Evolutionary conservation across 2,888 invertebrate species (phyloP), one percentile per base, ranked within the genome.

Genomic region (Lumbricus terrestris): DNA sequence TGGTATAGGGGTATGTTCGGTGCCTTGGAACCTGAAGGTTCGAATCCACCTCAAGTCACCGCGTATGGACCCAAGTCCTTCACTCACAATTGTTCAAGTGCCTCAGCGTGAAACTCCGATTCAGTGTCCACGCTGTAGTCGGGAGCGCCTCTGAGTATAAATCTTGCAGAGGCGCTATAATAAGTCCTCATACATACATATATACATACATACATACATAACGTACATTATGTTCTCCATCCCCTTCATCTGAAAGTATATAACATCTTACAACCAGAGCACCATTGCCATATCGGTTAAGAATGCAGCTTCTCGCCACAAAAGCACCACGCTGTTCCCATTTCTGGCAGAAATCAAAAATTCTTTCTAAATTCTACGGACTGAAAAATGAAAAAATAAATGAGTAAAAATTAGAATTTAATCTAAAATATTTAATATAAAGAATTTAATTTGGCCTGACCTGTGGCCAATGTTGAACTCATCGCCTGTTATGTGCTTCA

Each of bases 401-500:
- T 69, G n/a, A n/a, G n/a, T n/a, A n/a, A n/a, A n/a, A n/a, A 69
- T 69, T n/a, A n/a, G n/a, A 69, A n/a, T n/a, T n/a, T 16, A n/a
- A 88, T 23, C 34, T 88, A 34, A 88, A 88, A 11, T 88, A 13
- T n/a, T n/a, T n/a, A n/a, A n/a, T n/a, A n/a, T n/a, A 2, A 35
- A 23, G 29, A 88, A 88, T 35, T 23, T 38, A 34, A 88, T 23
- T 38, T 37, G n/a, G 15, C 34, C 91, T 88, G 88, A 91, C 91
- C 90, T 91, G 88, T 47, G 54, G 35, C 37, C 82, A n/a, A 96
- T 95, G 93, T 96, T 96, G 93, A 96, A 97, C 92, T 97, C 97
- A 90, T 97, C 96, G 90, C 96, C 96, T 20, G 95, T 95, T 40
- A 97, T 96, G 93, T 96, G 96, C 93, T 97, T 97, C 89, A 97